These are phyloP conservation scores for Apocheima hispidaria DNA, from an alignment of 2,888 invertebrate genomes.

Conservation along the genomic window DNA sequence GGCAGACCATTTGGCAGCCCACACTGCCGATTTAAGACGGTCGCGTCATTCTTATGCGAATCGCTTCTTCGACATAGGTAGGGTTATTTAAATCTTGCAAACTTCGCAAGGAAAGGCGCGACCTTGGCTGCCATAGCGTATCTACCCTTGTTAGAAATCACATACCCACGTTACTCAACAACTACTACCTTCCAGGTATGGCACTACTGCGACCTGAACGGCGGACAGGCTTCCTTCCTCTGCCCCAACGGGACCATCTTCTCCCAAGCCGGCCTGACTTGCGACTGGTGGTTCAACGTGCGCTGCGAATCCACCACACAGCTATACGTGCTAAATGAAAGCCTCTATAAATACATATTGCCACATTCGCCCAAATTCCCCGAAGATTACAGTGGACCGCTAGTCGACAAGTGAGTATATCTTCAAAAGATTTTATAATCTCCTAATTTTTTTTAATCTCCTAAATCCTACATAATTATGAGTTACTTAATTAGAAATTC, in stretches of 20 bases:
- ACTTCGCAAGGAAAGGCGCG: too few relatives aligned
- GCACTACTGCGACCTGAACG: constrained; percentile 96
- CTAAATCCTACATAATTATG: too few relatives aligned
- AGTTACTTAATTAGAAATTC: too few relatives aligned
- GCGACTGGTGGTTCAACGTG: constrained; percentile 98
- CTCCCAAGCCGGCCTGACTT: constrained; percentile 94
- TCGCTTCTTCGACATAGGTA: too few relatives aligned
- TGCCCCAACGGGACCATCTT: constrained; percentile 97
- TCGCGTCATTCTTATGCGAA: too few relatives aligned
- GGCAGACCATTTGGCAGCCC: too few relatives aligned
- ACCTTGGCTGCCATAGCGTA: too few relatives aligned
- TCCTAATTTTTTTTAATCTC: not conserved
- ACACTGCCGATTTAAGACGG: too few relatives aligned
- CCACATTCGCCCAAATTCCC: constrained; percentile 95
- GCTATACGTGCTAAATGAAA: constrained; percentile 94
- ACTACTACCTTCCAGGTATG: constrained; percentile 87
- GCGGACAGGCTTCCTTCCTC: constrained; percentile 95
- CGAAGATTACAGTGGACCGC: constrained; percentile 95
- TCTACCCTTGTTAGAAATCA: not conserved
- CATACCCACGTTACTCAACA: not conserved
- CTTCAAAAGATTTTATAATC: not conserved
- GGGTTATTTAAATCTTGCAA: too few relatives aligned
- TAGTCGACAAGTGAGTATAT: constrained; percentile 91
- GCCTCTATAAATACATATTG: constrained; percentile 94
- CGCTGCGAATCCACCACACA: constrained; percentile 93